Base-by-base conservation (phyloP, 2,797 vertebrate species). In the Lagorchestes hirsutus region DNA sequence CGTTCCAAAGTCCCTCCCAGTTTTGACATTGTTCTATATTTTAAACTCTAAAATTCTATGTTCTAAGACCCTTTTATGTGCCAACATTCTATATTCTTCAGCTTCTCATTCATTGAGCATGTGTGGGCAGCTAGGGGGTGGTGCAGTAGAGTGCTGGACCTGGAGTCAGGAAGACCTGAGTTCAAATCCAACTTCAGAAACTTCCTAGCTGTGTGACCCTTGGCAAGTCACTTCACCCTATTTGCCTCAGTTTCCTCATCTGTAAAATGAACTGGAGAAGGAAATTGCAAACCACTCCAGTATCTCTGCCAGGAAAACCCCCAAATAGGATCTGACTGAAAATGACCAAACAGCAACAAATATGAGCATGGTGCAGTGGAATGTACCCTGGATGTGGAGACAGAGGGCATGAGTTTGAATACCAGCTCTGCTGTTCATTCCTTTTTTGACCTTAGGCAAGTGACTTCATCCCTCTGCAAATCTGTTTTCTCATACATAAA, bases 381-480 rank as follows among this genome's bases (percentile, higher is more conserved):
- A 59, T 54, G 55, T 87, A 55, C 9, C 67, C 59, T 74, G 54
- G 90, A 12, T 93, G 6, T 95, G 14, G 5, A 59, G n/a, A 96
- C 59, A 93, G 59, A 97, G 24, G 31, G 55, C 22, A 3, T 92
- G 46, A 18, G 52, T 93, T 96, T 34, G 95, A 57, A 12, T 67
- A 46, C 93, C 54, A 67, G 18, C 92, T 93, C 28, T 96, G 46
- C n/a, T 59, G 40, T 54, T 93, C 91, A 55, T 5, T 92, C 46
- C 3, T 18, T 93, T 1, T 93, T 52, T 92, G 90, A 92, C 18
- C 24, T 96, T 91, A 28, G 90, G 29, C 5, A 91, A 50, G 5
- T 96, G 95, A 29, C 56, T 92, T 93, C 92, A 16, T 28, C 94
- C 93, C 52, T 91, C 93, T 92, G 29, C 90, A 31, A 93, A 34